Conservation (phyloP, 2,888 invertebrate species). For the Ecliptopera silaceata region DNA sequence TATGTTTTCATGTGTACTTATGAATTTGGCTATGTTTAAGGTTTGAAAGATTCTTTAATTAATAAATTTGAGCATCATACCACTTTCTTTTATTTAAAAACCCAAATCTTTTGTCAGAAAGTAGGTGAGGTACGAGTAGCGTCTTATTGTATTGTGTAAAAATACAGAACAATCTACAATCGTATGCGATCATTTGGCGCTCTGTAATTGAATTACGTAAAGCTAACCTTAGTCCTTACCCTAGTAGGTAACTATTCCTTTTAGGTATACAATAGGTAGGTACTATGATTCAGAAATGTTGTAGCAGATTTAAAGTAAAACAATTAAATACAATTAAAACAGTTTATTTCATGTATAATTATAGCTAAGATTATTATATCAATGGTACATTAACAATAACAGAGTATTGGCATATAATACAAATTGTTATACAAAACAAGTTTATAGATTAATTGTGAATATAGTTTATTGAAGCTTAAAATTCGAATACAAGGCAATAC, state of each 20-base stretch:
- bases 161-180: too few relatives aligned
- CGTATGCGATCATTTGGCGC: too few relatives aligned
- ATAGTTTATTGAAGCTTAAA: too few relatives aligned
- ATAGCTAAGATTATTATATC: conserved; percentile 55
- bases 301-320: neutral
- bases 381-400: conserved; percentile 62
- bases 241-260: neutral
- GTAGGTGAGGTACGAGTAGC: too few relatives aligned
- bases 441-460: neutral
- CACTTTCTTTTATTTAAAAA: conserved; percentile 21
- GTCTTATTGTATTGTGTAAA: too few relatives aligned
- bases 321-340: conserved; percentile 29
- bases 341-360: conserved; percentile 53
- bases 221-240: too few relatives aligned
- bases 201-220: too few relatives aligned
- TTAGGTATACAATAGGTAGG: neutral
- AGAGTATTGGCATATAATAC: conserved; percentile 57
- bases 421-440: conserved; percentile 13
- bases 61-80: conserved; percentile 46
- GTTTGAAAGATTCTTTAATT: conserved; percentile 40
- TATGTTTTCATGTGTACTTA: conserved; percentile 22
- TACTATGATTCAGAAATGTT: too few relatives aligned
- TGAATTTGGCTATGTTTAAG: conserved; percentile 29
- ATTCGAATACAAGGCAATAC: too few relatives aligned
- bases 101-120: too few relatives aligned